These are phyloP conservation scores for Serrognathus titanus DNA, from an alignment of 2,888 invertebrate species.

Conservation along the genomic window DNA sequence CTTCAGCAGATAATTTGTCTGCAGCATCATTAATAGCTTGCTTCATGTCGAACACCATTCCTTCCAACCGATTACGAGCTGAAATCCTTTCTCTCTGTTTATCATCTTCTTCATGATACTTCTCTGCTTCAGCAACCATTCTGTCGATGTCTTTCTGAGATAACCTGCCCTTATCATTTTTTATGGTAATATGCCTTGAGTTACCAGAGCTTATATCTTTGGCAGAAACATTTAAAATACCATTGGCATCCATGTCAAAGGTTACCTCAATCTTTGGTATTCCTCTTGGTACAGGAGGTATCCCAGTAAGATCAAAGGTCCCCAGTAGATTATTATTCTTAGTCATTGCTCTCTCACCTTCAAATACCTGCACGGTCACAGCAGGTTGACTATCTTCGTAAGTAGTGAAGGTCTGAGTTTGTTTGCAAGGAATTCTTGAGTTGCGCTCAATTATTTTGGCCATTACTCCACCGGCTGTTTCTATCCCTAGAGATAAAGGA, in stretches of 20 bases:
- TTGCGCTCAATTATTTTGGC: constrained; percentile 59
- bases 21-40: constrained; percentile 64
- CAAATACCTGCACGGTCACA: constrained; percentile 58
- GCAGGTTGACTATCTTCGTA: constrained; percentile 66
- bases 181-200: constrained; percentile 72
- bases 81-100: constrained; percentile 63
- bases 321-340: constrained; percentile 72
- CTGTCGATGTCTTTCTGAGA: constrained; percentile 79
- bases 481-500: constrained; percentile 69
- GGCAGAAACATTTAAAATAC: constrained; percentile 60
- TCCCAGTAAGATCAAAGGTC: constrained; percentile 64
- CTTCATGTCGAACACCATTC: constrained; percentile 65
- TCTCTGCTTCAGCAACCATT: constrained; percentile 73
- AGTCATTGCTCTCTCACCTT: constrained; percentile 79
- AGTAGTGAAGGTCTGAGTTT: constrained; percentile 61
- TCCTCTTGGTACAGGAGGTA: constrained; percentile 66
- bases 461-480: constrained; percentile 79
- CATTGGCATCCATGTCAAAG: constrained; percentile 72
- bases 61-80: constrained; percentile 69
- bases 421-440: constrained; percentile 56
- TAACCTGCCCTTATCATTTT: constrained; percentile 77
- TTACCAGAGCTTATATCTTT: constrained; percentile 61
- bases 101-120: constrained; percentile 69
- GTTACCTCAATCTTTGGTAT: constrained; percentile 68
- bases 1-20: constrained; percentile 59